Base-by-base conservation (phyloP, 2,888 invertebrate genomes). In the Girardia tigrina region DNA sequence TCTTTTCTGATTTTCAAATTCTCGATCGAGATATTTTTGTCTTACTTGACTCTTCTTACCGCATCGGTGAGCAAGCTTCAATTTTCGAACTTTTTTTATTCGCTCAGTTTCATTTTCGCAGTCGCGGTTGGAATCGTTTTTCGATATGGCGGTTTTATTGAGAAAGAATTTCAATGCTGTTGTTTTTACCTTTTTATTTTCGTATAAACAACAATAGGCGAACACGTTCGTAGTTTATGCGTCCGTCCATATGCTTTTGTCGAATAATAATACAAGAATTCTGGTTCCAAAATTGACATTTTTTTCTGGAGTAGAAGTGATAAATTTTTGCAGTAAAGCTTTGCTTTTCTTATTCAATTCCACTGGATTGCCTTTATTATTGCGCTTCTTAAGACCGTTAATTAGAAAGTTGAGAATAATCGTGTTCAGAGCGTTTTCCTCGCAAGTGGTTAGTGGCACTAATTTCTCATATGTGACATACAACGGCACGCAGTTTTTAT, bases 161-260 rank as follows among this genome's bases (percentile, higher is more conserved):
- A 71, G 27, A 29, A 71, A 0, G 56, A 29, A 70, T 70, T 28
- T n/a, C 29, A 71, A 42, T 56, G 6, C 72, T 29, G 29, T 72
- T 29, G 70, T 26, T 29, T 76, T 77, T 26, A 92, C 93, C 87
- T 97, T 97, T 0, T 91, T 90, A n/a, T 91, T 87, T 86, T 94
- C 93, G 0, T 93, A 92, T 84, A 95, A 95, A 84, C 95, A 95
- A 75, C 90, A 89, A 36, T 90, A 90, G 1, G 92, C 90, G 80
- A 99, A 91, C 0, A 94, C 94, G 83, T 99, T 99, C 0, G 97
- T 98, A 14, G 95, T 95, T 85, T 95, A 95, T 0, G 90, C 88
- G 85, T 98, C 95, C 84, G 93, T 92, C 98, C 98, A 99, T 78
- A 95, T 88, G 83, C 92, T 91, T 84, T 94, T 93, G 79, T 90